These are phyloP conservation scores for Mylabris sibirica DNA, from an alignment of 2,888 invertebrate species.

Conservation along the genomic window DNA sequence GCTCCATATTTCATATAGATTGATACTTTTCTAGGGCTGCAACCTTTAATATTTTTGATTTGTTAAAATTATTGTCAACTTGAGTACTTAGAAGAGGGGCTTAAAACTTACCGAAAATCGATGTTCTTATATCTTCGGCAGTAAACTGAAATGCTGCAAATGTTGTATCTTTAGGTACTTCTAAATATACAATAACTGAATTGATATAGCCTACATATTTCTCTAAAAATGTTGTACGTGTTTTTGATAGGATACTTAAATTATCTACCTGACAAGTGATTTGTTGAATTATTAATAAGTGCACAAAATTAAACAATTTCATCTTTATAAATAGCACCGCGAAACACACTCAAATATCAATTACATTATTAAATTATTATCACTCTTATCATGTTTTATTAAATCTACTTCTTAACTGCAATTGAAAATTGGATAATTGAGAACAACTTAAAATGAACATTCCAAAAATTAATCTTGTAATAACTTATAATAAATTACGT, in stretches of 20 bases:
- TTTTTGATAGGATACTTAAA: slow-evolving; percentile 44
- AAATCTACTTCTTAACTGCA: neutral
- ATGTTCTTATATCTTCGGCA: slow-evolving; percentile 53
- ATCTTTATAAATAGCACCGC: neutral
- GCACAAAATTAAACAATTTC: neutral
- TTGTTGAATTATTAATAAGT: neutral
- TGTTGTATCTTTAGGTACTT: slow-evolving; percentile 53
- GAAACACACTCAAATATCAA: neutral
- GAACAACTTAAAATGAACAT: too few relatives aligned
- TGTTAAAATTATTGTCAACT: slow-evolving; percentile 12
- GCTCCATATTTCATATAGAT: slow-evolving; percentile 81
- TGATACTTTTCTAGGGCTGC: slow-evolving; percentile 65
- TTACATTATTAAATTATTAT: neutral
- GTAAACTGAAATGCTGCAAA: slow-evolving; percentile 56
- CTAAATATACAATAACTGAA: slow-evolving; percentile 55
- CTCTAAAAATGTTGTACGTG: slow-evolving; percentile 49
- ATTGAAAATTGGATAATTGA: slow-evolving; percentile 2
- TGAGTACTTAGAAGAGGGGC: neutral
- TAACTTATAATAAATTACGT: too few relatives aligned
- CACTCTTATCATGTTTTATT: neutral
- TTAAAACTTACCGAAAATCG: slow-evolving; percentile 52
- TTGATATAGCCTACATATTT: slow-evolving; percentile 54
- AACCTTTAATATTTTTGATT: slow-evolving; percentile 51
- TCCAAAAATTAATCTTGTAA: too few relatives aligned
- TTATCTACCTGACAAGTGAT: slow-evolving; percentile 14